Conservation (phyloP, 30 jellyfish, hydroid and myxozoan species). For the Sanderia malayensis region DNA sequence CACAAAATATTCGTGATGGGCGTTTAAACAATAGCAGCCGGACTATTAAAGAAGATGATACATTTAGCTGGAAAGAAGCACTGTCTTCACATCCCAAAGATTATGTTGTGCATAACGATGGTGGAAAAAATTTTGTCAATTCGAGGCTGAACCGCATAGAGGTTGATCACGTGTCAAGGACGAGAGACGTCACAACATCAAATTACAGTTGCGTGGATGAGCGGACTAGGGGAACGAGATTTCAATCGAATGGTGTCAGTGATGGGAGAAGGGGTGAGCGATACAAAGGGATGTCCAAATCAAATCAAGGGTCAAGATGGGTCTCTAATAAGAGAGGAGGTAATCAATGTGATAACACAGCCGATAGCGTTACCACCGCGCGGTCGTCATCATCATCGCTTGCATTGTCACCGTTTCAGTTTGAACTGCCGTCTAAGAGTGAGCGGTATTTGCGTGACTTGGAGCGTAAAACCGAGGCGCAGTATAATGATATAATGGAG, state of each 20-base stretch:
- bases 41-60: not conserved
- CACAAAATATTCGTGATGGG: not conserved
- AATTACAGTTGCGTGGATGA: not conserved
- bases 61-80: slow-evolving; percentile 2
- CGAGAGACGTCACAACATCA: not conserved
- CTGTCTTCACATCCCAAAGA: slow-evolving; percentile 1
- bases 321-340: not conserved
- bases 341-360: slow-evolving; percentile 2
- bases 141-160: not conserved
- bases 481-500: slow-evolving; percentile 25
- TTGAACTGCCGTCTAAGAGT: slow-evolving; percentile 28
- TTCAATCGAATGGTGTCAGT: not conserved
- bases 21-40: not conserved
- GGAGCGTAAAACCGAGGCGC: slow-evolving; percentile 54
- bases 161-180: not conserved
- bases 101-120: not conserved
- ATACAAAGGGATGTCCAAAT: not conserved
- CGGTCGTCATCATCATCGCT: slow-evolving; percentile 2
- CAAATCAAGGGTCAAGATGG: not conserved
- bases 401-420: slow-evolving; percentile 41
- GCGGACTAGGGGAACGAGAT: not conserved
- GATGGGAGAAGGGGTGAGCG: not conserved
- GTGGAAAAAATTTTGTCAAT: not conserved
- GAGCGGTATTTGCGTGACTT: slow-evolving; percentile 48
- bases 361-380: not conserved